These are phyloP conservation scores for Rhea americana DNA, from an alignment of 2,113 vertebrate species.

Conservation along the genomic window DNA sequence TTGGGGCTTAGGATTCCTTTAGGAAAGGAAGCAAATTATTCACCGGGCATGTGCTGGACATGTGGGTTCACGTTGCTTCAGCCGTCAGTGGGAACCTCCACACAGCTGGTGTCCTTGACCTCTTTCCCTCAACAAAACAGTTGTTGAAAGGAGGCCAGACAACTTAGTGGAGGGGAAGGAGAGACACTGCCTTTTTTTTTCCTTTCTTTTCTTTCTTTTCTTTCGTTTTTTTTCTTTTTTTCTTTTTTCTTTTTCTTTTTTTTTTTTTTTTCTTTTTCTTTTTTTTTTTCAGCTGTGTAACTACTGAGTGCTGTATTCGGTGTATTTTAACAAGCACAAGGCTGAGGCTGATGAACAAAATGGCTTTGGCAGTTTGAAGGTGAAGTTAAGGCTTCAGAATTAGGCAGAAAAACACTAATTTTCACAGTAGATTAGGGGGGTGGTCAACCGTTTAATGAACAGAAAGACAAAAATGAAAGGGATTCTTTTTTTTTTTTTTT, in stretches of 20 bases:
- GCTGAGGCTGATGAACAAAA: background rate
- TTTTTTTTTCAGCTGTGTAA: background rate
- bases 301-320: background rate
- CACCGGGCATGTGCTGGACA: background rate
- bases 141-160: background rate
- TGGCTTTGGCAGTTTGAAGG: background rate
- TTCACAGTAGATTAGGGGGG: background rate
- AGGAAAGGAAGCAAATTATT: background rate
- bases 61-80: background rate
- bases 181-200: background rate
- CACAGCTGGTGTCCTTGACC: background rate
- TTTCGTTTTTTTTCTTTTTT: background rate
- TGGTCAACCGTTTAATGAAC: background rate
- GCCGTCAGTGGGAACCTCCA: background rate
- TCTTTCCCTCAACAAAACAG: background rate
- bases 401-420: background rate
- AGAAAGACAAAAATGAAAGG: background rate
- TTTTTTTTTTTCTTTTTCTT: background rate
- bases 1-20: background rate
- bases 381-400: background rate
- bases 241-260: no score
- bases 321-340: fast-evolving
- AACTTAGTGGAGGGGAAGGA: background rate
- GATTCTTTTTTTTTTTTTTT: background rate
- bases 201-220: no score